These are phyloP conservation scores for Basileuterus tristriatus DNA, from an alignment of 2,797 vertebrate species.

Conservation along the genomic window DNA sequence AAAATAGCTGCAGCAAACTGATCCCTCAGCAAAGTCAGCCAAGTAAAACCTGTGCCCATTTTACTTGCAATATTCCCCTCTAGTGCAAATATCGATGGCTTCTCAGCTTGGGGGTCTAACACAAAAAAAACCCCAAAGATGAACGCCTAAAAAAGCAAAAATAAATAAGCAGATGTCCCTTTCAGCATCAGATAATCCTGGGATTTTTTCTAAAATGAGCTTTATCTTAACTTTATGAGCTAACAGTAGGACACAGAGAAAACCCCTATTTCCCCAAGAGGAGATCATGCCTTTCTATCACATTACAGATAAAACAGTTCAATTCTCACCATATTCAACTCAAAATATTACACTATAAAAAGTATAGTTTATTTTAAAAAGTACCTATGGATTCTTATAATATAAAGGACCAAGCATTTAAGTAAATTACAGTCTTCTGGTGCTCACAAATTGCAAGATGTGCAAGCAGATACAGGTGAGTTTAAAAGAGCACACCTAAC, in stretches of 20 bases:
- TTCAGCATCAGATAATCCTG: background rate
- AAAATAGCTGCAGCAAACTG: slow-evolving; percentile 67
- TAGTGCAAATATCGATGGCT: background rate
- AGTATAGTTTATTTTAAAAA: slow-evolving; percentile 1
- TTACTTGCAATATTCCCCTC: background rate
- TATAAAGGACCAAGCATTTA: background rate
- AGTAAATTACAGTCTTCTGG: background rate
- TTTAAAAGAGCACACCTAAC: background rate
- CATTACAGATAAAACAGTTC: background rate
- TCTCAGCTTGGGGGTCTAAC: background rate
- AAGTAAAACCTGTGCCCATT: slow-evolving; percentile 44
- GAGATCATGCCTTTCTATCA: background rate
- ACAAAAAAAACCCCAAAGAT: background rate
- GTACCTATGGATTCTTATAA: background rate
- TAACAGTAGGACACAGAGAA: background rate
- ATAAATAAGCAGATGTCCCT: background rate
- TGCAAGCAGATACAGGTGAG: background rate
- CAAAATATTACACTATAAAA: slow-evolving; percentile 24
- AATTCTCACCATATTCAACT: background rate
- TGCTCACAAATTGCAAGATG: background rate
- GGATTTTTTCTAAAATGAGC: background rate
- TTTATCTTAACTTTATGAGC: background rate
- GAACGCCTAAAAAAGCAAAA: slow-evolving; percentile 34
- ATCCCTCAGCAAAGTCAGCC: slow-evolving; percentile 64
- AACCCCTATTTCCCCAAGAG: background rate